phyloP scores from a whole-genome alignment of 2,113 vertebrate genomes.

The Amphilophus citrinellus region DNA sequence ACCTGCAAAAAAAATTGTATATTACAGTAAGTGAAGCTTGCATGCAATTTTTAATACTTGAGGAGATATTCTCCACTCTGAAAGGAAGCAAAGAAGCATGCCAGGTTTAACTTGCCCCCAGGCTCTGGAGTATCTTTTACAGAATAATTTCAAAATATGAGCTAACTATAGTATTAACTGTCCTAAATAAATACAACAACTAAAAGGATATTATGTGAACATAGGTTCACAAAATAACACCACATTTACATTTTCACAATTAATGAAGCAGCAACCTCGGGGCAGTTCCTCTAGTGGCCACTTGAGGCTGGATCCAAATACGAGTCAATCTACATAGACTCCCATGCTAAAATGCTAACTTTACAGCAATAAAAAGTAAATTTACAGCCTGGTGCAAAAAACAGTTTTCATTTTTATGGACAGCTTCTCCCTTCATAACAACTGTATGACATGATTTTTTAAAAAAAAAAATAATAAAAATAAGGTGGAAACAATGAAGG shows the following conservation, averaged over 20 bases:
- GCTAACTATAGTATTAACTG: not conserved
- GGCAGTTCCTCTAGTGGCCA: not conserved
- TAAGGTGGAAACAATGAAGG: no score
- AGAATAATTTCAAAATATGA: not conserved
- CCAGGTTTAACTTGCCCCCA: not conserved
- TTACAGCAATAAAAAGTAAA: no score
- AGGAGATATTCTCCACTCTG: not conserved
- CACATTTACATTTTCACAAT: no score
- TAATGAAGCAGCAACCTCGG: no score
- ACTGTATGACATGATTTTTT: no score
- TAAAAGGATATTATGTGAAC: no score
- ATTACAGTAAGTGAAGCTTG: not conserved
- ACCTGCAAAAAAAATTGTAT: slow-evolving; percentile 80
- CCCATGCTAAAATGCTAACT: not conserved
- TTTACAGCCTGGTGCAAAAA: not conserved
- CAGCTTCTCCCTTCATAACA: no score
- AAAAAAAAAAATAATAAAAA: no score
- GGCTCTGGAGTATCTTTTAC: not conserved
- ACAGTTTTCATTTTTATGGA: not conserved
- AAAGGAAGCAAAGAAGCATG: not conserved
- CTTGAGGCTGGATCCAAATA: not conserved
- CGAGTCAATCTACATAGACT: not conserved
- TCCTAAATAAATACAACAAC: not conserved
- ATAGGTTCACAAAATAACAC: no score
- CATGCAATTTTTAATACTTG: not conserved